Evolutionary conservation across 1,140 invertebrate genomes (phyloP).

Genomic region (Drosophila nasuta): DNA sequence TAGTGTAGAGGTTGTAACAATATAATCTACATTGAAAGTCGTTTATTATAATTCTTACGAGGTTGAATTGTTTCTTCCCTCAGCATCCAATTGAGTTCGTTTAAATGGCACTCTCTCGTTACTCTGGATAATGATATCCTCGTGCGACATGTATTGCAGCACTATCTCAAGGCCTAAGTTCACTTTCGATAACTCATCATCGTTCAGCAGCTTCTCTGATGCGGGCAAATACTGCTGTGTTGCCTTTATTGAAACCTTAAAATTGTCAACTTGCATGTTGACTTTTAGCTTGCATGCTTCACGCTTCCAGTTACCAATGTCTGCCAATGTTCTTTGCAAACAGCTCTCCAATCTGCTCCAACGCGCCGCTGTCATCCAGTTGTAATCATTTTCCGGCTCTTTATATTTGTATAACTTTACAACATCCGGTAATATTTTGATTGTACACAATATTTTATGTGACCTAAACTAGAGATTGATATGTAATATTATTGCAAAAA

Average conservation of each 20-base stretch:
- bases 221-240: slow-evolving; percentile 4
- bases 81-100: slow-evolving; percentile 24
- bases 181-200: background rate
- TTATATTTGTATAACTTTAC: slow-evolving; percentile 25
- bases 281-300: slow-evolving; percentile 34
- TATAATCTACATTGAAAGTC: background rate
- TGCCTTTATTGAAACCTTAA: slow-evolving; percentile 41
- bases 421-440: slow-evolving; percentile 56
- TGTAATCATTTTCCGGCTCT: slow-evolving; percentile 38
- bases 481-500: background rate
- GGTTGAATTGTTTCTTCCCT: background rate
- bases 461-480: slow-evolving; percentile 43
- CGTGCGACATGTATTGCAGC: slow-evolving; percentile 45
- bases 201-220: slow-evolving; percentile 8
- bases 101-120: too few relatives aligned
- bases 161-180: slow-evolving; percentile 40
- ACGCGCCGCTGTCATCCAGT: slow-evolving; percentile 60
- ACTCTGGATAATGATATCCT: slow-evolving; percentile 10
- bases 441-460: slow-evolving; percentile 41
- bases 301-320: slow-evolving; percentile 9
- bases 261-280: slow-evolving; percentile 54
- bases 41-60: background rate
- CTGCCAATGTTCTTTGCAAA: slow-evolving; percentile 38
- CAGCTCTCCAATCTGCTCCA: slow-evolving; percentile 51
- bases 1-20: background rate